Evolutionary conservation across 2,797 vertebrate genomes (phyloP), one percentile per base, ranked within the genome.

Genomic region (Lateolabrax maculatus): DNA sequence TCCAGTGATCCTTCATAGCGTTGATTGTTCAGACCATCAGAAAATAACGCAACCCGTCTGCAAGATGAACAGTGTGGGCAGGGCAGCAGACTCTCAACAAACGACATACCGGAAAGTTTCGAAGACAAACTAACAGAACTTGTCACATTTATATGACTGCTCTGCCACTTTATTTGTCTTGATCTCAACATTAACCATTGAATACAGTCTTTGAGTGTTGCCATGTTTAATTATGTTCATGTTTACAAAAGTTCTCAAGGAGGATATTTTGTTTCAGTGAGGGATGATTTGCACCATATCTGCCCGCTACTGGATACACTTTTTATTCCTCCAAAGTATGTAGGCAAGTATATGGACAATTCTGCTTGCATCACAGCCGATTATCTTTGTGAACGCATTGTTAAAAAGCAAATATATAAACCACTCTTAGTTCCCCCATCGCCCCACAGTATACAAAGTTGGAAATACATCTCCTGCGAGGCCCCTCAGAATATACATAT

Each of bases 371-470:
- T 51, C 21, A 49, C 51, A 34, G 37, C 16, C 4, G 7, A 21
- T 60, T 58, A 10, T 51, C 23, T 48, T 19, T 0, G 3, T 39
- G 10, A 56, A 31, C 6, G 23, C 57, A 36, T 60, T 64, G 67
- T 61, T 81, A 34, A 73, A 74, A 74, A 76, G 60, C 49, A 67
- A 71, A 51, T 53, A 68, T 65, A n/a, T 46, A 53, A 72, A 31
- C 71, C 6, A 53, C 55, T 75, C 36, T 63, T 25, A 4, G 27
- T 64, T 25, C 25, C 29, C 36, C 6, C 44, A 11, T 49, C 3
- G 1, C 52, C 15, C 18, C 46, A 29, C 58, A 52, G 37, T 44
- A 34, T 36, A 43, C 13, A 11, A 25, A 9, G 37, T 18, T 37
- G 7, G 43, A 77, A 49, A 63, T 60, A 11, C n/a, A 27, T 55